These are phyloP conservation scores for Sebastes oblongus DNA, from an alignment of 2,797 vertebrate genomes.

Conservation along the genomic window DNA sequence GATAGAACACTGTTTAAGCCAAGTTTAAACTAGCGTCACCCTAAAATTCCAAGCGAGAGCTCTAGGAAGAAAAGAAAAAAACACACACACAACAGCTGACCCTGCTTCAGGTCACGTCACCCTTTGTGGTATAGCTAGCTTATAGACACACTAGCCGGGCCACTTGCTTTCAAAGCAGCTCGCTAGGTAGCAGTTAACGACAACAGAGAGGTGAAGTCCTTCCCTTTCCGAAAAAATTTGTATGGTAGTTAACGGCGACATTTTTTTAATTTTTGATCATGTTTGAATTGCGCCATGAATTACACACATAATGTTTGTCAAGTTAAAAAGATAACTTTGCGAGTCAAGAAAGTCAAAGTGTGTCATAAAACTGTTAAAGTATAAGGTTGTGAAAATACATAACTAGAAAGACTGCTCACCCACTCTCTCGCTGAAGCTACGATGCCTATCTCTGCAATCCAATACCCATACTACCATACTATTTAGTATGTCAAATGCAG, in stretches of 20 bases:
- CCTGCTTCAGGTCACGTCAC: slow-evolving; percentile 38
- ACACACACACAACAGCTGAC: slow-evolving; percentile 18
- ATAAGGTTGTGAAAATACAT: neutral
- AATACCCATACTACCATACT: neutral
- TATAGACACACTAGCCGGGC: slow-evolving; percentile 27
- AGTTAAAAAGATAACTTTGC: neutral
- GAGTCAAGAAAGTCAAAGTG: neutral
- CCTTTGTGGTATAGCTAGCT: slow-evolving; percentile 45
- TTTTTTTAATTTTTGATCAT: neutral
- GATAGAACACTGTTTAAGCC: slow-evolving; percentile 6
- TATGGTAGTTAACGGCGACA: neutral
- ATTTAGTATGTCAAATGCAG: neutral
- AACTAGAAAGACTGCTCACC: neutral
- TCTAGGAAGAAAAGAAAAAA: neutral
- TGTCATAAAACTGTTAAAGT: neutral
- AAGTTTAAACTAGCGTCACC: slow-evolving; percentile 4
- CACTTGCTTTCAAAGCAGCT: slow-evolving; percentile 34
- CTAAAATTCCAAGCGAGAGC: neutral
- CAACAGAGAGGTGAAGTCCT: neutral
- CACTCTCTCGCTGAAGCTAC: neutral
- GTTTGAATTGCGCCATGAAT: neutral
- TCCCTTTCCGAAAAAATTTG: neutral
- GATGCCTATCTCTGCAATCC: neutral
- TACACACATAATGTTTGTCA: neutral
- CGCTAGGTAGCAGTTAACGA: slow-evolving; percentile 26